These are phyloP conservation scores for Nomada ferruginata DNA, from an alignment of 2,888 invertebrate species.

Conservation along the genomic window DNA sequence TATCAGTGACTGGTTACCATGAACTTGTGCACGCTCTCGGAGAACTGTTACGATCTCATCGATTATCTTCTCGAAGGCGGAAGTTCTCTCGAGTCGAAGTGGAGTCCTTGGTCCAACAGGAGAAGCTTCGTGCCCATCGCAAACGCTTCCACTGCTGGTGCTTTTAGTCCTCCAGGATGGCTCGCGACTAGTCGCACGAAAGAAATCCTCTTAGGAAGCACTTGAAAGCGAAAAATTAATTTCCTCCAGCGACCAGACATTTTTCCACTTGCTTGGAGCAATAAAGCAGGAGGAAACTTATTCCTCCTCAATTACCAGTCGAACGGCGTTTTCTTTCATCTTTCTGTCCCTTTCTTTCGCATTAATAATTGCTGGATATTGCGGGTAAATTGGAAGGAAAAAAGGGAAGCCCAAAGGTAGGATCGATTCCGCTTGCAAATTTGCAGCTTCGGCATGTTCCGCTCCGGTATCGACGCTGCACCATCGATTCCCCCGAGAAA, in stretches of 20 bases:
- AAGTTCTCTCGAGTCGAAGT: slow-evolving; percentile 20
- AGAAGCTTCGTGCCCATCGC: background rate
- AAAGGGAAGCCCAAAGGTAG: no score
- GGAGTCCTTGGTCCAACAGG: slow-evolving; percentile 23
- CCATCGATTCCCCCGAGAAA: background rate
- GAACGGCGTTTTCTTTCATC: background rate
- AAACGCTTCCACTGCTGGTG: background rate
- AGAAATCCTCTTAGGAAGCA: background rate
- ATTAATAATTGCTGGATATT: no score
- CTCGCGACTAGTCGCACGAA: background rate
- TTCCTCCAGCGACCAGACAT: background rate
- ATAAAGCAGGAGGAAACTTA: background rate
- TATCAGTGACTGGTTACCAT: slow-evolving; percentile 9
- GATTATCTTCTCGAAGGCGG: slow-evolving; percentile 40
- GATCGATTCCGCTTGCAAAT: background rate
- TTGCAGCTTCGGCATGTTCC: slow-evolving; percentile 9
- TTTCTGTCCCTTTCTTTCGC: background rate
- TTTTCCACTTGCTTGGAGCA: background rate
- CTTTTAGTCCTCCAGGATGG: background rate
- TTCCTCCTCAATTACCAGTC: background rate
- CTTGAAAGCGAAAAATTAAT: slow-evolving; percentile 1
- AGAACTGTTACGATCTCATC: slow-evolving; percentile 33
- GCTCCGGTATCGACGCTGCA: slow-evolving; percentile 8
- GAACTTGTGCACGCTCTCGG: background rate
- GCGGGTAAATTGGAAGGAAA: background rate